These are phyloP conservation scores for Cartodere bifasciata DNA, from an alignment of 2,888 invertebrate genomes.

Conservation along the genomic window DNA sequence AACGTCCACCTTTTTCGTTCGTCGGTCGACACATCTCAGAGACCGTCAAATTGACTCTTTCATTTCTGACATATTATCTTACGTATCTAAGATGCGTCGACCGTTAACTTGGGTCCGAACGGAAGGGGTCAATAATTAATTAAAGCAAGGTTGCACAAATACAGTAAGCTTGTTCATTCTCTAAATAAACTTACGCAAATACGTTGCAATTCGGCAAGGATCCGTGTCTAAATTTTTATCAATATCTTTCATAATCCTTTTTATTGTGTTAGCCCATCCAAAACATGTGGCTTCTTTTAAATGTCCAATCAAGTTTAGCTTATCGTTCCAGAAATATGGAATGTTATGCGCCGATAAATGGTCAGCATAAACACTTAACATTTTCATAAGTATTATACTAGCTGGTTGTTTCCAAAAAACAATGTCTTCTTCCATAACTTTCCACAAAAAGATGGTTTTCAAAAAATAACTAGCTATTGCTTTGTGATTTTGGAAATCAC, in stretches of 20 bases:
- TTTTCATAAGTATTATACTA: constrained; percentile 20
- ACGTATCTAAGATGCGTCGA: too few species aligned
- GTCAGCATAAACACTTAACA: constrained; percentile 31
- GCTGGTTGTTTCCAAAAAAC: constrained; percentile 21
- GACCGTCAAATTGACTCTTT: too few species aligned
- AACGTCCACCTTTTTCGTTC: too few species aligned
- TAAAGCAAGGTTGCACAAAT: too few species aligned
- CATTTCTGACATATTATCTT: too few species aligned
- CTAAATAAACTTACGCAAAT: constrained; percentile 4
- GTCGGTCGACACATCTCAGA: too few species aligned
- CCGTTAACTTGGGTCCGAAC: too few species aligned
- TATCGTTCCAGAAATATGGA: constrained; percentile 34
- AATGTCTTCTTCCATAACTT: constrained; percentile 20
- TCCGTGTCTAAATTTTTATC: neutral
- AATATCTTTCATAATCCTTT: constrained; percentile 3
- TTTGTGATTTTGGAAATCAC: constrained; percentile 28
- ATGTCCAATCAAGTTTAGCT: constrained; percentile 31
- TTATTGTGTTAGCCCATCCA: constrained; percentile 3
- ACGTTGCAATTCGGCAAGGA: constrained; percentile 5
- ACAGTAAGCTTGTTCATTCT: too few species aligned
- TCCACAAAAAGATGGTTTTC: constrained; percentile 35
- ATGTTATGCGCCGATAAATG: constrained; percentile 30
- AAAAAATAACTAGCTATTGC: constrained; percentile 36
- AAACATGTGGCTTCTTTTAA: constrained; percentile 3
- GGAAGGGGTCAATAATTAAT: too few species aligned